Evolutionary conservation across 2,888 invertebrate genomes (phyloP).

Genomic region (Lasioglossum figueresi): DNA sequence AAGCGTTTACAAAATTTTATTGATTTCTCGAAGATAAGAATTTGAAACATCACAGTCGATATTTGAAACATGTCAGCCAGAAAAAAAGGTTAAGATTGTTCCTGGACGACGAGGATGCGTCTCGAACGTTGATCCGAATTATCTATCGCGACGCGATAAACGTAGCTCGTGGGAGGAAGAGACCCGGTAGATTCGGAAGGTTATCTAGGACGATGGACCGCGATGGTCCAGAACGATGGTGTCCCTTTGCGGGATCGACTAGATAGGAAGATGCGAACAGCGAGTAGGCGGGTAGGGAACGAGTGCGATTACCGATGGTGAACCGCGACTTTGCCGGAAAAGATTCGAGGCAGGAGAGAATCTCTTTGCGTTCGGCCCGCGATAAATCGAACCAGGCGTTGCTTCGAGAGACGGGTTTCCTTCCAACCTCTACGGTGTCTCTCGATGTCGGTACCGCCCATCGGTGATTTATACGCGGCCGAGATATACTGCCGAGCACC

Average conservation of each 20-base stretch:
- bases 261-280: neutral
- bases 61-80: too few species aligned
- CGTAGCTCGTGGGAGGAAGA: constrained; percentile 19
- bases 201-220: neutral
- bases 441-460: constrained; percentile 81
- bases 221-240: neutral
- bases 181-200: constrained; percentile 22
- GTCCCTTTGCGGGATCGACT: neutral
- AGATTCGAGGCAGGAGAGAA: constrained; percentile 48
- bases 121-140: too few species aligned
- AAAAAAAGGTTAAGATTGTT: too few species aligned
- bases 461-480: constrained; percentile 78
- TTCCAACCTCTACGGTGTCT: constrained; percentile 81
- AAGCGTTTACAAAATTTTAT: too few species aligned
- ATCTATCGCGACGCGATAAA: too few species aligned
- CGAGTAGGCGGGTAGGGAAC: constrained; percentile 8
- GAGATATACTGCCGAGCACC: constrained; percentile 73
- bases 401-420: constrained; percentile 77
- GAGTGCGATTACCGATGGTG: constrained; percentile 29
- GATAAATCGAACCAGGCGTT: constrained; percentile 79
- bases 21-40: too few species aligned
- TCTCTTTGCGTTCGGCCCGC: constrained; percentile 67
- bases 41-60: too few species aligned
- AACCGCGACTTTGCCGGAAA: constrained; percentile 29
- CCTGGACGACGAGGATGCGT: too few species aligned